A percentile compares a stretch with the other conserved stretches of the same genome.
Evolutionary conservation across 2,113 vertebrate genomes (phyloP).

Genomic region (Dolichotis patagonum): DNA sequence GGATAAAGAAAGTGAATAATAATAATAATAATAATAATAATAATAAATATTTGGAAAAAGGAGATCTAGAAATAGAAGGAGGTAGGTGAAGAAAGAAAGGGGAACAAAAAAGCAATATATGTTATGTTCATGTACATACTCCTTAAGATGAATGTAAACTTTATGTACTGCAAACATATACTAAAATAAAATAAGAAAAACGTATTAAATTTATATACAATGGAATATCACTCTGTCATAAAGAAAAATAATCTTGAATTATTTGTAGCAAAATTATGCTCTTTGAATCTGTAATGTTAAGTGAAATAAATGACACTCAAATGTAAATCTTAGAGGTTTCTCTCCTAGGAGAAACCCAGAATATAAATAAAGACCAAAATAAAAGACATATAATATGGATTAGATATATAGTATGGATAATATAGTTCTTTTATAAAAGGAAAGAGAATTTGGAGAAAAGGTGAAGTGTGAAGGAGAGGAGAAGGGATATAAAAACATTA

Average conservation of each 20-base stretch:
- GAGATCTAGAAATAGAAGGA: not conserved
- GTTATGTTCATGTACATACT: not conserved
- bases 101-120: not conserved
- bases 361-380: not conserved
- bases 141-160: not conserved
- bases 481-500: not conserved
- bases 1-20: not conserved
- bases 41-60: not conserved
- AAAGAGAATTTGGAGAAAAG: not conserved
- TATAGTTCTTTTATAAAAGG: not conserved
- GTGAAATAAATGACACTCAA: not conserved
- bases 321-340: not conserved
- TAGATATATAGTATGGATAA: not conserved
- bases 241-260: not conserved
- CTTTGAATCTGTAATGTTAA: not conserved
- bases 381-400: not conserved
- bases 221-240: not conserved
- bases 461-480: not conserved
- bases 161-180: not conserved
- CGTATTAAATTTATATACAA: not conserved
- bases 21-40: not conserved
- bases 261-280: not conserved
- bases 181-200: not conserved
- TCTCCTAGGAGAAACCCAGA: not conserved
- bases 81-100: not conserved